These are phyloP conservation scores for Drosophila triauraria DNA, from an alignment of 1,140 invertebrate species.

Conservation along the genomic window DNA sequence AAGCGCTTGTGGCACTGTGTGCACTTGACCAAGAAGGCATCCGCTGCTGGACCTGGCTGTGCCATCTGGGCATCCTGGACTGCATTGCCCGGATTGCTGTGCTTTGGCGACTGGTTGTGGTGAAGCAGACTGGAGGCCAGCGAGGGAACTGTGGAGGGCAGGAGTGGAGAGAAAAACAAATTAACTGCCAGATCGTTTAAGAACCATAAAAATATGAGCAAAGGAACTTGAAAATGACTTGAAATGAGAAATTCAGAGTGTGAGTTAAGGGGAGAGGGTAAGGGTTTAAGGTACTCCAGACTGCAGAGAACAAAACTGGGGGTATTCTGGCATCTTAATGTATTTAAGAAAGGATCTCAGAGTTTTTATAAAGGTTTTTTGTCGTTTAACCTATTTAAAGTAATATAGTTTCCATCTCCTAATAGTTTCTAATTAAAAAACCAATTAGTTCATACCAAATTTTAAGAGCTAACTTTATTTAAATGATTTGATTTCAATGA, in stretches of 20 bases:
- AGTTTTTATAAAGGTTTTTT: too few relatives aligned
- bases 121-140: conserved; percentile 82
- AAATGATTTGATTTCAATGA: too few relatives aligned
- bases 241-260: conserved; percentile 18
- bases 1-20: conserved; percentile 88
- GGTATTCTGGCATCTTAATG: background rate
- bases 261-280: background rate
- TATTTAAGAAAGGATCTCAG: too few relatives aligned
- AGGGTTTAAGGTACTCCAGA: conserved; percentile 6
- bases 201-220: conserved; percentile 53
- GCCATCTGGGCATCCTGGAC: conserved; percentile 44
- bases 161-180: conserved; percentile 66
- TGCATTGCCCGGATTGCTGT: conserved; percentile 60
- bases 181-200: conserved; percentile 76
- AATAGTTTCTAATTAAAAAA: background rate
- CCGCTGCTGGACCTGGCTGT: conserved; percentile 41
- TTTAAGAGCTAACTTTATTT: too few relatives aligned
- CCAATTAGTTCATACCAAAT: too few relatives aligned
- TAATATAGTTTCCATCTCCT: background rate
- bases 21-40: conserved; percentile 87
- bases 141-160: conserved; percentile 68
- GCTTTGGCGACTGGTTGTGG: conserved; percentile 69
- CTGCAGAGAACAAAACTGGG: background rate
- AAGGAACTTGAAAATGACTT: conserved; percentile 33
- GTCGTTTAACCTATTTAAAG: too few relatives aligned